A percentile compares a stretch with the other conserved stretches of the same genome.
phyloP scores from a whole-genome alignment of 2,888 invertebrate genomes.

The Homarus gammarus region DNA sequence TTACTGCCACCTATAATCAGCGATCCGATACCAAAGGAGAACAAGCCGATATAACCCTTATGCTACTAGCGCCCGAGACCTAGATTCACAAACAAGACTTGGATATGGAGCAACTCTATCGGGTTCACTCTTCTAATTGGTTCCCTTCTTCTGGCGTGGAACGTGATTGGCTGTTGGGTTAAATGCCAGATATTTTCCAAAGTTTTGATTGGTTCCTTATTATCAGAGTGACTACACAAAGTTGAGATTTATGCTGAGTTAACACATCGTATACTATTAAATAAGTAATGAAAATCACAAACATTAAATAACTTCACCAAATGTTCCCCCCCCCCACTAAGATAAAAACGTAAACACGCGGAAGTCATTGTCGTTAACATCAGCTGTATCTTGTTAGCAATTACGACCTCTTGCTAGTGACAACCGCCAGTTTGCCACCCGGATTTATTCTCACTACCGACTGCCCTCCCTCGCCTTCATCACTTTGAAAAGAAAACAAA shows the following conservation, averaged over 20 bases:
- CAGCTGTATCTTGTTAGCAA: background rate
- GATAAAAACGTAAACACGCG: background rate
- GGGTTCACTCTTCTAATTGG: conserved; percentile 41
- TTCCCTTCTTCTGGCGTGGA: conserved; percentile 17
- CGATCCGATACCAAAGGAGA: conserved; percentile 25
- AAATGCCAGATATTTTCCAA: conserved; percentile 17
- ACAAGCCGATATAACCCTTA: conserved; percentile 12
- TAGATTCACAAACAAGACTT: background rate
- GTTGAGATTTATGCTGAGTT: background rate
- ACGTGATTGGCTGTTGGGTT: conserved; percentile 20
- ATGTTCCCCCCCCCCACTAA: too few species aligned
- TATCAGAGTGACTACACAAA: background rate
- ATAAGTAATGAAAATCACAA: background rate
- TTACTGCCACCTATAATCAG: conserved; percentile 29
- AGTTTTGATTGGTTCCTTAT: conserved; percentile 25
- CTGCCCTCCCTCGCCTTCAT: too few species aligned
- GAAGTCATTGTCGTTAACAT: background rate
- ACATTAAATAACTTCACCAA: conserved; percentile 4
- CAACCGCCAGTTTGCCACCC: background rate
- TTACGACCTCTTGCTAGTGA: background rate
- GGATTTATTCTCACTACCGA: too few species aligned
- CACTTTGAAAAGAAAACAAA: too few species aligned
- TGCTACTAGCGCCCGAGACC: background rate
- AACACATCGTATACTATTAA: background rate
- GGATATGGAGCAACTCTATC: conserved; percentile 26